Evolutionary conservation across 1,140 invertebrate species (phyloP).

Genomic region (Parasteatoda tepidariorum): DNA sequence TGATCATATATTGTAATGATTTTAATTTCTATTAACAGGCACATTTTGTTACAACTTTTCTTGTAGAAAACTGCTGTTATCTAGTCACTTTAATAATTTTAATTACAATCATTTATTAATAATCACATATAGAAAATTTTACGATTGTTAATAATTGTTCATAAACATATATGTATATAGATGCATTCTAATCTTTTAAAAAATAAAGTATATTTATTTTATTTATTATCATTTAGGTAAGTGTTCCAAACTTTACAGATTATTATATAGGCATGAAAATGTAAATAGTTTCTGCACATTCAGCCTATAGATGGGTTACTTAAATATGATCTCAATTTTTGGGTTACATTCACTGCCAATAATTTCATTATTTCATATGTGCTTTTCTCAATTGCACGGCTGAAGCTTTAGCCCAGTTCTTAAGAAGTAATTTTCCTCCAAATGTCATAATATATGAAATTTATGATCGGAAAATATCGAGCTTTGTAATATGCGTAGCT

Average conservation of each 20-base stretch:
- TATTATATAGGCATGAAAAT: conserved; percentile 13
- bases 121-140: conserved; percentile 18
- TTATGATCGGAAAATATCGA: conserved; percentile 20
- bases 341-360: too few relatives aligned
- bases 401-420: not conserved
- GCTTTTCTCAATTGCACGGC: too few relatives aligned
- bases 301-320: not conserved
- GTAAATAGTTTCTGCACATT: conserved; percentile 49
- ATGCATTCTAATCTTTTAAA: not conserved
- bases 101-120: conserved; percentile 26
- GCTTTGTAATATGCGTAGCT: conserved; percentile 24
- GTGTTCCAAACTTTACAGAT: too few relatives aligned
- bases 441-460: not conserved
- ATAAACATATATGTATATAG: conserved; percentile 39
- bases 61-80: conserved; percentile 18
- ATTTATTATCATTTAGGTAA: too few relatives aligned
- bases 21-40: too few relatives aligned
- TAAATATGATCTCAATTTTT: not conserved
- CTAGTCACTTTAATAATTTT: conserved; percentile 32
- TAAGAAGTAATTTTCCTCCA: not conserved
- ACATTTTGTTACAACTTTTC: conserved; percentile 26
- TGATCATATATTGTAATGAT: too few relatives aligned
- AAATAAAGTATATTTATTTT: too few relatives aligned
- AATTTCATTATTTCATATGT: too few relatives aligned
- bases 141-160: conserved; percentile 25